phyloP scores from a whole-genome alignment of 2,888 invertebrate species.

The Clostera curtula region DNA sequence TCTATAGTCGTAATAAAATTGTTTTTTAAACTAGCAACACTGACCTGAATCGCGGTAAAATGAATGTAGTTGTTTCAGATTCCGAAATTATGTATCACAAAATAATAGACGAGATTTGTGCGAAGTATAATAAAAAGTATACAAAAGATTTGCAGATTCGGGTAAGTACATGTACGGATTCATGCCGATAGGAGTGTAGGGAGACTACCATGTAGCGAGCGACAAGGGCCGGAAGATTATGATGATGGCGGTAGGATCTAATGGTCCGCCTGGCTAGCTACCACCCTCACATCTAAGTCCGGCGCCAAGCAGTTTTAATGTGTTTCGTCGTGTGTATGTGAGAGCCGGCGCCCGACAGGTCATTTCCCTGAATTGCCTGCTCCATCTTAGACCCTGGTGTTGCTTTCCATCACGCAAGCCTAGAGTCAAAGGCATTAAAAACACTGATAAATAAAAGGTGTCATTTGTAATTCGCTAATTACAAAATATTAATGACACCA shows the following conservation, averaged over 20 bases:
- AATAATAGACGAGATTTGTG: slow-evolving; percentile 36
- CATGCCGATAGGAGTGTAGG: background rate
- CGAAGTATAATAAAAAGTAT: slow-evolving; percentile 37
- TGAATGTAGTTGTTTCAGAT: slow-evolving; percentile 29
- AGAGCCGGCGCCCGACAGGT: too few relatives aligned
- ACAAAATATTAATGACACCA: too few relatives aligned
- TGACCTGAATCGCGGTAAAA: background rate
- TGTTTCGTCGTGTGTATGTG: too few relatives aligned
- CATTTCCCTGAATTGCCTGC: too few relatives aligned
- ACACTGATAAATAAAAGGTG: too few relatives aligned
- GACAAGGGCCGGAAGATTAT: background rate
- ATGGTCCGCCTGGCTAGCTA: too few relatives aligned
- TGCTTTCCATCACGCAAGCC: too few relatives aligned
- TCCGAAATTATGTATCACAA: slow-evolving; percentile 47
- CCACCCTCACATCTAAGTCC: too few relatives aligned
- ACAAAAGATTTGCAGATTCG: slow-evolving; percentile 27
- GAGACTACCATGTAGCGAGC: background rate
- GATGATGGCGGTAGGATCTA: background rate
- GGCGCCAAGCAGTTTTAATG: too few relatives aligned
- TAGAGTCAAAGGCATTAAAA: too few relatives aligned
- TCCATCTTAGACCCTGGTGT: too few relatives aligned
- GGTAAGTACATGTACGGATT: slow-evolving; percentile 19
- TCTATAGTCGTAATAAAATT: background rate
- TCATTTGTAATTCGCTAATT: too few relatives aligned
- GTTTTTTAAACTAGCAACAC: background rate